Percentiles rank a stretch among this genome's conserved stretches.
Conservation (phyloP, 2,888 invertebrate genomes). For the Rhamphomyia laevipes region DNA sequence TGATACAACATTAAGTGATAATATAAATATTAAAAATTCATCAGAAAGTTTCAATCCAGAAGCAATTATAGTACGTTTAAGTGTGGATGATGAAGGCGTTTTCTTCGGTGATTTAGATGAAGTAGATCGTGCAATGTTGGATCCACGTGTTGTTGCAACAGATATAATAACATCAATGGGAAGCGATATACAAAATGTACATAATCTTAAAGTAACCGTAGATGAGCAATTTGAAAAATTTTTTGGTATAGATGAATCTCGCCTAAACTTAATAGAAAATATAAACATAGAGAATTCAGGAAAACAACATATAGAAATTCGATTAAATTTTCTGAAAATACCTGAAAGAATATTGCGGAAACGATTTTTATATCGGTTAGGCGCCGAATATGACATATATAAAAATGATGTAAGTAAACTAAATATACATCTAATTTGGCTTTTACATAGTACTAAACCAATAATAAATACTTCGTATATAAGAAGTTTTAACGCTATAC, state of each 20-base stretch:
- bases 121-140: conserved; percentile 22
- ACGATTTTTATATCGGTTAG: conserved; percentile 19
- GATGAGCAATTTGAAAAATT: conserved; percentile 22
- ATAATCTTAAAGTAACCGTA: conserved; percentile 22
- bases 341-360: conserved; percentile 18
- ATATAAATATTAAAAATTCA: not conserved
- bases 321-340: conserved; percentile 22
- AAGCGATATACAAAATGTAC: conserved; percentile 18
- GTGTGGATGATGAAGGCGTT: conserved; percentile 31
- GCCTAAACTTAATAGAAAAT: not conserved
- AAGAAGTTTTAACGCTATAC: no score
- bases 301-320: conserved; percentile 6
- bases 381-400: conserved; percentile 23
- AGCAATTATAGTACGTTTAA: conserved; percentile 14
- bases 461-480: no score
- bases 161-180: conserved; percentile 22
- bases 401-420: conserved; percentile 22
- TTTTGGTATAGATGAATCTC: conserved; percentile 10
- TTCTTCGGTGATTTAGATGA: conserved; percentile 31
- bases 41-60: not conserved
- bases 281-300: no score
- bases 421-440: no score
- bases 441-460: no score
- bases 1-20: not conserved
- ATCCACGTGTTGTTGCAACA: conserved; percentile 23